Percentiles rank a stretch among this genome's conserved stretches.
phyloP scores from a whole-genome alignment of 2,888 invertebrate genomes.

The Andricus quercusramuli region DNA sequence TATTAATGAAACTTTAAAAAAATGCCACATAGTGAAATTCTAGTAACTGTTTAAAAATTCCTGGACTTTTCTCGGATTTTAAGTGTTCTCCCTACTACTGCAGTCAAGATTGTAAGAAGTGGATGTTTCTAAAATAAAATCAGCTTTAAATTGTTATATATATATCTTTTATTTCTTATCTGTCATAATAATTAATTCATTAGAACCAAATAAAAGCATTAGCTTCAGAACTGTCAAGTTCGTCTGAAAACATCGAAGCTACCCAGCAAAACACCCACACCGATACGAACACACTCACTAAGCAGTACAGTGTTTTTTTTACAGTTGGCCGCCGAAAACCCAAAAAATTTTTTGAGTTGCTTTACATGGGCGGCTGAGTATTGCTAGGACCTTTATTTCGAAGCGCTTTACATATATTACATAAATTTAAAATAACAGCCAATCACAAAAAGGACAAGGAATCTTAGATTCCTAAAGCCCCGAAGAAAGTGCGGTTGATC shows the following conservation, averaged over 20 bases:
- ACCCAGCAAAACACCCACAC: not conserved
- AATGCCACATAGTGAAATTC: too few relatives aligned
- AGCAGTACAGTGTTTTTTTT: not conserved
- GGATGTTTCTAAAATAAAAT: not conserved
- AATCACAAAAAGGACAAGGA: not conserved
- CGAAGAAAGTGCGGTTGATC: not conserved
- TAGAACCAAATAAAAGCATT: constrained; percentile 4
- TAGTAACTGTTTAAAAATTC: too few relatives aligned
- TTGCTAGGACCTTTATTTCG: not conserved
- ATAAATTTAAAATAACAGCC: constrained; percentile 13
- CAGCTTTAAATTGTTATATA: constrained; percentile 22
- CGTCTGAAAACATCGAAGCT: not conserved
- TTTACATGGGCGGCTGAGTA: constrained; percentile 14
- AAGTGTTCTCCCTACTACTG: too few relatives aligned
- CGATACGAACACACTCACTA: not conserved
- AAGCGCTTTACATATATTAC: not conserved
- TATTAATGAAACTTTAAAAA: too few relatives aligned
- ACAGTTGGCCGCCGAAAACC: not conserved
- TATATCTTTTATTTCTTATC: constrained; percentile 26
- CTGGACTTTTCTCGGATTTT: too few relatives aligned
- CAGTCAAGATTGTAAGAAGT: not conserved
- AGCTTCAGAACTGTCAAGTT: not conserved
- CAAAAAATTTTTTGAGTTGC: not conserved
- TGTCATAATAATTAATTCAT: constrained; percentile 13
- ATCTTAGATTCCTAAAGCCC: not conserved